Conservation (phyloP, 2,113 vertebrate genomes). For the Eleginops maclovinus region DNA sequence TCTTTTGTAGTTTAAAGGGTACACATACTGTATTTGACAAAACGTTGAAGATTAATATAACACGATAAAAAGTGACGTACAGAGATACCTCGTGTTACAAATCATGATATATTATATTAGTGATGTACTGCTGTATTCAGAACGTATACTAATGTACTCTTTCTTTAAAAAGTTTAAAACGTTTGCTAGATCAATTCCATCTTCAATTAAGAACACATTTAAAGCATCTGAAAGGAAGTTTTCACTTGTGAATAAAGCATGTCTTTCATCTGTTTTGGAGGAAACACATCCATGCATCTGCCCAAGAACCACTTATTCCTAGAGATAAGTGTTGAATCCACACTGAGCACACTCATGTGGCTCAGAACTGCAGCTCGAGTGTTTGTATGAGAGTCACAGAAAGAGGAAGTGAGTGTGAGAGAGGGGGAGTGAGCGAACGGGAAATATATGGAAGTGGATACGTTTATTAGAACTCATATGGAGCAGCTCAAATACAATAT, state of each 20-base stretch:
- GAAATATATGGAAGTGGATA: constrained; percentile 34
- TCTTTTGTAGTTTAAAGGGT: neutral
- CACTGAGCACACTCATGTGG: constrained; percentile 17
- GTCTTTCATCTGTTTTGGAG: constrained; percentile 16
- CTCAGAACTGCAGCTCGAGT: constrained; percentile 34
- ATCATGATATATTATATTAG: neutral
- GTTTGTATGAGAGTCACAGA: constrained; percentile 17
- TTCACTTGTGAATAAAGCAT: neutral
- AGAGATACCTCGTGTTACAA: neutral
- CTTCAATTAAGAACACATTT: constrained; percentile 19
- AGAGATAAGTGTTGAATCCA: constrained; percentile 20
- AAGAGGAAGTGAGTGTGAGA: constrained; percentile 33
- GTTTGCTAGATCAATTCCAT: neutral
- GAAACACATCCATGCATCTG: constrained; percentile 24
- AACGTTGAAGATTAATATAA: neutral
- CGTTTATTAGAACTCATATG: constrained; percentile 17
- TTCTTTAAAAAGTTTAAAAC: neutral
- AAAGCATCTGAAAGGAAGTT: constrained; percentile 4
- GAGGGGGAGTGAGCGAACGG: constrained; percentile 5
- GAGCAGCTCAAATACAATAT: constrained; percentile 1
- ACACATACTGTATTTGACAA: neutral
- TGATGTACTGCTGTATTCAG: neutral
- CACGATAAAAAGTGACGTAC: neutral
- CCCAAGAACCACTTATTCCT: neutral
- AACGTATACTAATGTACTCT: neutral